These are phyloP conservation scores for Eilema caniola DNA, from an alignment of 2,888 invertebrate species.

Conservation along the genomic window DNA sequence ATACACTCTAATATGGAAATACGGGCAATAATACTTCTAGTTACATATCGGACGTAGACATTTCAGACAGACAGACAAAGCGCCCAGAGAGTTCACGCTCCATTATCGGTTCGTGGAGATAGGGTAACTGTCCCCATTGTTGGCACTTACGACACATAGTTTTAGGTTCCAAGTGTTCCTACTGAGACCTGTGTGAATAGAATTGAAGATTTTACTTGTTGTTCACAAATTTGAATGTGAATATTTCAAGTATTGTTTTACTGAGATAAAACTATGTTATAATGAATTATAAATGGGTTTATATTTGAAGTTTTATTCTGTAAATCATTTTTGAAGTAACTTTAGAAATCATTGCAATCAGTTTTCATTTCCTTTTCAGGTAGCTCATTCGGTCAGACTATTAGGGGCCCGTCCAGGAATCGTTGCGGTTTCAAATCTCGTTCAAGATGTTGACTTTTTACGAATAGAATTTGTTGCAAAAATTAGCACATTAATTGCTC, in stretches of 20 bases:
- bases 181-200: constrained; percentile 53
- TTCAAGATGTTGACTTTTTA: too few relatives aligned
- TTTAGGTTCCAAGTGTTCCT: constrained; percentile 57
- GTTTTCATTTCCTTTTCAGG: too few relatives aligned
- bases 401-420: too few relatives aligned
- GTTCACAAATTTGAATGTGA: constrained; percentile 53
- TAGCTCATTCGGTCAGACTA: too few relatives aligned
- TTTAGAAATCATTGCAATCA: too few relatives aligned
- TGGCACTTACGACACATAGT: constrained; percentile 68
- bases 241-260: constrained; percentile 47
- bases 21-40: constrained; percentile 23
- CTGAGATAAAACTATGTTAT: constrained; percentile 1
- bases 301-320: too few relatives aligned
- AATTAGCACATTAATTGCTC: too few relatives aligned
- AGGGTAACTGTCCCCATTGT: constrained; percentile 74
- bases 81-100: constrained; percentile 78
- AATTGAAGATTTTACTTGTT: constrained; percentile 56
- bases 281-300: neutral
- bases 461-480: too few relatives aligned
- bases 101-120: constrained; percentile 79
- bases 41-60: constrained; percentile 46
- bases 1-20: constrained; percentile 18
- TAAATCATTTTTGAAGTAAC: too few relatives aligned
- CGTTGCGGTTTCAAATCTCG: too few relatives aligned
- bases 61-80: constrained; percentile 65